phyloP scores from a whole-genome alignment of 2,113 vertebrate genomes.

The Passer domesticus region DNA sequence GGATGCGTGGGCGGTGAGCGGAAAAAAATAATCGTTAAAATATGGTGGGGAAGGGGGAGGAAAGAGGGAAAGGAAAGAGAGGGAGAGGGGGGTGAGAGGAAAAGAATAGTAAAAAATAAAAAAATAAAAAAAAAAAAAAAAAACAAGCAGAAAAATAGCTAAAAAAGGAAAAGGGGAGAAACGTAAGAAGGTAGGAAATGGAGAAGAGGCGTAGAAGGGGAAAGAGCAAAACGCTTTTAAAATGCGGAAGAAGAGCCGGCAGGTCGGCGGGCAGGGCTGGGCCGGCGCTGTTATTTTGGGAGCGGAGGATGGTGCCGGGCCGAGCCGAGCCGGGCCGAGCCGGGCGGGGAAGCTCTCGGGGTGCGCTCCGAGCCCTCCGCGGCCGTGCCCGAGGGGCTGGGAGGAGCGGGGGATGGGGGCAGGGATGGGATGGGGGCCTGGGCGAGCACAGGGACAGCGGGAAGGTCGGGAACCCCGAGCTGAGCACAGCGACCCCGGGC shows the following conservation, averaged over 20 bases:
- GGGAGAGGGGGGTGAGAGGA: too few species aligned
- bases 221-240: neutral
- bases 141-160: neutral
- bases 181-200: neutral
- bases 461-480: neutral
- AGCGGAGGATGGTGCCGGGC: neutral
- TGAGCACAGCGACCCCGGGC: rapidly evolving
- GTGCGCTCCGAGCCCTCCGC: neutral
- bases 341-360: neutral
- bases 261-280: neutral
- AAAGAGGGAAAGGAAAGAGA: neutral
- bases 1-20: slow-evolving; percentile 90
- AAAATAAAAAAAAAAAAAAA: neutral
- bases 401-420: rapidly evolving
- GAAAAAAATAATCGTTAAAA: rapidly evolving
- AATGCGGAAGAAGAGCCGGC: neutral
- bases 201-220: too few species aligned
- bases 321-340: neutral
- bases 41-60: neutral
- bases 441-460: neutral
- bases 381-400: neutral
- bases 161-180: neutral
- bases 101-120: too few species aligned
- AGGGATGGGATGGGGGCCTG: rapidly evolving
- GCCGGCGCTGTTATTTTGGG: neutral